phyloP scores from a whole-genome alignment of 2,888 invertebrate genomes.

The Eustalomyia histrio region DNA sequence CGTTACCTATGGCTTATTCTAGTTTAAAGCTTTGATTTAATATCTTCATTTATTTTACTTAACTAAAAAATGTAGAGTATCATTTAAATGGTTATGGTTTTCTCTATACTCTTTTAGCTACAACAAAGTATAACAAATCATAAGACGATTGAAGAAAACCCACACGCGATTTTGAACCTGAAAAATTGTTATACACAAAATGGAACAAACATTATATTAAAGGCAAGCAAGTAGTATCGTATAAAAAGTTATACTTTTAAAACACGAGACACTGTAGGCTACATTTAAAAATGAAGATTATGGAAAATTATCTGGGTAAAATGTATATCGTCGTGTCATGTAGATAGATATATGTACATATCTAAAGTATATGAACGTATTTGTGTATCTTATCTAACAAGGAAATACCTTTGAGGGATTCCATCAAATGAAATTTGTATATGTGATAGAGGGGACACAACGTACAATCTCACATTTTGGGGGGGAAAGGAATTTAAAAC shows the following conservation, averaged over 20 bases:
- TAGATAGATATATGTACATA: too few species aligned
- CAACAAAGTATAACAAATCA: background rate
- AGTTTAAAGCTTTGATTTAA: too few species aligned
- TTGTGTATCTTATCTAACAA: background rate
- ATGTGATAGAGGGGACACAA: too few species aligned
- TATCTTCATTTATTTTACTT: too few species aligned
- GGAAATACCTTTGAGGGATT: too few species aligned
- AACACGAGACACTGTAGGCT: constrained; percentile 52
- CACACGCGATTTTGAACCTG: constrained; percentile 57
- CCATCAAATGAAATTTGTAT: too few species aligned
- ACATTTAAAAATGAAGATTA: constrained; percentile 46
- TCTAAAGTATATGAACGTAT: background rate
- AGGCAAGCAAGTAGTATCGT: constrained; percentile 10
- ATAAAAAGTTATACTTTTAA: background rate
- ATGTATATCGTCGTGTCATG: background rate
- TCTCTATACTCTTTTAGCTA: background rate
- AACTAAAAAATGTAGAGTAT: too few species aligned
- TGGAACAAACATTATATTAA: constrained; percentile 28
- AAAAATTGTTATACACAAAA: constrained; percentile 32
- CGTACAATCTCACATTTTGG: too few species aligned
- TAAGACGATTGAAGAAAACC: constrained; percentile 21
- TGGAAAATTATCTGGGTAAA: constrained; percentile 50
- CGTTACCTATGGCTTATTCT: too few species aligned
- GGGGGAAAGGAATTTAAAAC: too few species aligned
- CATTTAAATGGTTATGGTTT: too few species aligned